Evolutionary conservation across 2,113 vertebrate genomes (phyloP), one percentile per base, ranked within the genome.

Genomic region (Trochalopteron elliotii): DNA sequence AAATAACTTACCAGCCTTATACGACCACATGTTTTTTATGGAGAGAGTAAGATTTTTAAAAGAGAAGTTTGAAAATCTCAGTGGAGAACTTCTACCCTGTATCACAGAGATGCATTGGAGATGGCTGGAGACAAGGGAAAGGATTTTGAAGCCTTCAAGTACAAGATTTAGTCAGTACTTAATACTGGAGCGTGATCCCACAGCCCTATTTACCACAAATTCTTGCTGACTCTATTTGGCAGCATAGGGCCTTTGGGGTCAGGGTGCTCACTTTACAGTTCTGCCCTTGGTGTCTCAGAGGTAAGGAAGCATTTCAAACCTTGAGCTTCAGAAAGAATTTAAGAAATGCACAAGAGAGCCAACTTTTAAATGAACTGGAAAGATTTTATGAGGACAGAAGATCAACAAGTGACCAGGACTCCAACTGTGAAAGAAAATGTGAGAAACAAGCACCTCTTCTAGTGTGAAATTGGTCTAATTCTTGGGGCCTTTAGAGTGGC

Each of bases 361-460:
- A 97, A 93, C 86, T 97, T 97, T 97, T 95, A 96, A 95, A 95
- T 97, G 97, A 96, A 92, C 94, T 97, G 94, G 94, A 97, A 97
- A 97, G 94, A 96, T 94, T 97, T 89, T 95, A 96, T 95, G 89
- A 94, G 95, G 91, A 94, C 94, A 95, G 93, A 96, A 93, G 92
- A 96, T 96, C 94, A 96, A 94, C 90, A 94, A 95, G 80, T 96
- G 89, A 93, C 95, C 92, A 71, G 96, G 71, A 87, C 80, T 97
- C 96, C 95, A 97, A 91, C 95, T 94, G 94, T 94, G 95, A 96
- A 93, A 95, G 92, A 96, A 97, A 96, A 95, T 96, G 96, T 97
- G 95, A 94, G 87, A 93, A 96, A 96, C 83, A 94, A 61, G 74
- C 92, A 95, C 82, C 83, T 95, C 90, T 90, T 93, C 91, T 96